Conservation (phyloP, 2,113 vertebrate genomes). For the Menidia beryllina region DNA sequence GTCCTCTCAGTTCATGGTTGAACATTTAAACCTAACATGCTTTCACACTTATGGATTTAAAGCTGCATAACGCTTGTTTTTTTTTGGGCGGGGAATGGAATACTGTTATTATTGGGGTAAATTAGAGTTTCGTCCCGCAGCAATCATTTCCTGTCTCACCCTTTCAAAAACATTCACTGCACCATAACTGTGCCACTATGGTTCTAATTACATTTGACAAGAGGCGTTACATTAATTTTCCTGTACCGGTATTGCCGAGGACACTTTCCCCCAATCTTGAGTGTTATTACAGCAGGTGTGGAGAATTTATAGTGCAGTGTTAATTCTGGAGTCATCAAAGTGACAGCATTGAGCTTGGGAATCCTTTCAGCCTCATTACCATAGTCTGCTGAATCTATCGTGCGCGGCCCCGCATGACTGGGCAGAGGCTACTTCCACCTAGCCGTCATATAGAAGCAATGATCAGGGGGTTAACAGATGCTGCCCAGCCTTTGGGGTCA, state of each 20-base stretch:
- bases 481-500: constrained; percentile 67
- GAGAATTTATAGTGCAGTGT: constrained; percentile 61
- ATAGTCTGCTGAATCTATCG: constrained; percentile 74
- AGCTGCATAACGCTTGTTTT: constrained; percentile 12
- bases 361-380: constrained; percentile 74
- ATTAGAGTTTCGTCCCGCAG: constrained; percentile 15
- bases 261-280: constrained; percentile 60
- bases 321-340: constrained; percentile 75
- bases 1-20: constrained; percentile 9
- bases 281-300: constrained; percentile 73
- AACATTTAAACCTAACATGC: not conserved
- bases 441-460: constrained; percentile 66
- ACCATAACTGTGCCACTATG: constrained; percentile 43
- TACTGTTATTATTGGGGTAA: constrained; percentile 33
- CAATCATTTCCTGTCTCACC: constrained; percentile 44
- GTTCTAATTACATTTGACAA: constrained; percentile 72
- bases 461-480: constrained; percentile 76
- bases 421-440: constrained; percentile 55
- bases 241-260: constrained; percentile 54
- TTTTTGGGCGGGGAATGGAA: constrained; percentile 6
- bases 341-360: constrained; percentile 71
- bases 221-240: constrained; percentile 67
- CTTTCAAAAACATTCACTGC: constrained; percentile 48
- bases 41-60: constrained; percentile 23
- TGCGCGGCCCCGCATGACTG: constrained; percentile 66